A percentile compares a stretch with the other conserved stretches of the same genome.
Conservation (phyloP, 1,140 invertebrate species). For the Antheraea pernyi region DNA sequence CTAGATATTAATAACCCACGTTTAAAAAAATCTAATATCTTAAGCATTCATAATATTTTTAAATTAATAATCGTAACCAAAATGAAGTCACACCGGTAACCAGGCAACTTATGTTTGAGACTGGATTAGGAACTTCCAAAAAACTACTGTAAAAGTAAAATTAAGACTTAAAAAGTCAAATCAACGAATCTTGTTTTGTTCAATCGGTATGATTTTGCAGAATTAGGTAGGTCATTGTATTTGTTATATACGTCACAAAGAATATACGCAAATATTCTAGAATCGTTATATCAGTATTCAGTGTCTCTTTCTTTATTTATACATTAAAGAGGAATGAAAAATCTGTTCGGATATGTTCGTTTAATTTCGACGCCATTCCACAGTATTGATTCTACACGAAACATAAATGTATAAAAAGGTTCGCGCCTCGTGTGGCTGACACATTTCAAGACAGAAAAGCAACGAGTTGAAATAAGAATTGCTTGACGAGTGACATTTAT, state of each 20-base stretch:
- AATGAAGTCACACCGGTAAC: no score
- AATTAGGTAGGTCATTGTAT: no score
- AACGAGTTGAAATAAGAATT: slow-evolving; percentile 5
- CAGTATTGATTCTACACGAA: slow-evolving; percentile 6
- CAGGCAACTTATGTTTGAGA: no score
- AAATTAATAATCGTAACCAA: no score
- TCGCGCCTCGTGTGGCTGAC: slow-evolving; percentile 8
- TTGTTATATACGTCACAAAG: slow-evolving; percentile 32
- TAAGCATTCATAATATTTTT: no score
- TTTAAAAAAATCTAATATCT: no score
- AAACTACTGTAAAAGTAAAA: no score
- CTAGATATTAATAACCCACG: no score
- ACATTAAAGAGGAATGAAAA: slow-evolving; percentile 22
- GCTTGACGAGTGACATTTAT: background rate
- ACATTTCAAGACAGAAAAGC: background rate
- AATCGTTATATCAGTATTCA: slow-evolving; percentile 16
- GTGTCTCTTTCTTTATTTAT: slow-evolving; percentile 17
- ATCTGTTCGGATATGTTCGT: slow-evolving; percentile 24
- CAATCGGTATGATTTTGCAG: no score
- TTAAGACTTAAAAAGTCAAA: no score
- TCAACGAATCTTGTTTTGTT: no score
- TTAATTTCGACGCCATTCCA: background rate
- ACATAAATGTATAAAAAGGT: slow-evolving; percentile 3
- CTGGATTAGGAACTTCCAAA: no score
- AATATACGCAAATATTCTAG: slow-evolving; percentile 32